Base-by-base conservation (phyloP, 2,797 vertebrate species). In the Mareca penelope region DNA sequence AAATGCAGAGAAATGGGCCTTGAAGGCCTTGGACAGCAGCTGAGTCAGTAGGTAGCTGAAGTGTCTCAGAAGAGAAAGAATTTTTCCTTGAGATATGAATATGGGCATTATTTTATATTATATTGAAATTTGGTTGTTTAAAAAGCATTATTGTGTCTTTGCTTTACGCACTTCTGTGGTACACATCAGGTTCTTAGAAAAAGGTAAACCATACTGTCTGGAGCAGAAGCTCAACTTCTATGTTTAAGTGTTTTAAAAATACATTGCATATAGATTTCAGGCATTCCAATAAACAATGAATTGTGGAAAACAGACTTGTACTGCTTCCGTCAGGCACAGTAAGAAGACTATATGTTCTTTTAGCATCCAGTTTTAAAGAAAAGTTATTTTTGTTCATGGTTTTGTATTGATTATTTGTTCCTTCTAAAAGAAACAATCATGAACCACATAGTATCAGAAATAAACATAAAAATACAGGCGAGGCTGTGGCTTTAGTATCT, bases 381-480 rank as follows among this genome's bases (percentile, higher is more conserved):
- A 96, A 97, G 97, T 93, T 97, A 97, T 97, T 97, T 97, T 97
- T 97, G 95, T 93, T 96, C 96, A 96, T 91, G 95, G 97, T 57
- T 97, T 97, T 89, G 4, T 97, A 97, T 97, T 94, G 96, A 97
- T 97, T 97, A 96, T 97, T 96, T 97, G 94, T 97, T 91, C 93
- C 94, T 95, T 88, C 96, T 97, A 97, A 96, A 97, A 97, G 93
- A 97, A 97, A 94, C 94, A 96, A 94, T 80, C 76, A 92, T 75
- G 96, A 97, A 97, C 96, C 97, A 95, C 97, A 97, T 80, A 81
- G 86, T 97, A 96, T 94, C 95, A 94, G 87, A 95, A 97, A 96
- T 90, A 94, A 89, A 89, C 88, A 80, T 80, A 90, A 80, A 93
- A 71, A 80, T 79, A 88, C 44, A 87, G 85, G 82, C 52, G 50